phyloP scores from a whole-genome alignment of 2,888 invertebrate species.

The Zygaena filipendulae region DNA sequence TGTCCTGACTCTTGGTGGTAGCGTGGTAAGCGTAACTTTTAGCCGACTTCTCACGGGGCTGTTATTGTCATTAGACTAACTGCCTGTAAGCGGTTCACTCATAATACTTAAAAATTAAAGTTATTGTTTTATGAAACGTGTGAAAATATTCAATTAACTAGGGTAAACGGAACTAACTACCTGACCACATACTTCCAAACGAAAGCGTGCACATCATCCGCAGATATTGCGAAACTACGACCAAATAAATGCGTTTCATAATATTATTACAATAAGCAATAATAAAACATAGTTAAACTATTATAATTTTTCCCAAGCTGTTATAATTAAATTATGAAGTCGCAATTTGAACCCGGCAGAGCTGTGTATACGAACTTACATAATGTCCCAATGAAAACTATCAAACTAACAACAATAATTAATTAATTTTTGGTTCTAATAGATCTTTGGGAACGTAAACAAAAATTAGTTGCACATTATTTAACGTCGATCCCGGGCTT shows the following conservation, averaged over 20 bases:
- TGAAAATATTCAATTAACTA: conserved; percentile 66
- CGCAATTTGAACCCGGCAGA: no score
- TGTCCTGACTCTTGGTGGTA: no score
- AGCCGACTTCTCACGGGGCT: conserved; percentile 58
- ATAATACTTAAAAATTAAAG: conserved; percentile 63
- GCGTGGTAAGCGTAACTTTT: conserved; percentile 32
- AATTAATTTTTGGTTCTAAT: no score
- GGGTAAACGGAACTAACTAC: conserved; percentile 48
- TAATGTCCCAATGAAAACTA: no score
- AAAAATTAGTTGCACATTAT: conserved; percentile 51
- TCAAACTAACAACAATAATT: no score
- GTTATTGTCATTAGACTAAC: conserved; percentile 56
- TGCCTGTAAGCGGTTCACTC: conserved; percentile 55
- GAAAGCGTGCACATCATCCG: conserved; percentile 50
- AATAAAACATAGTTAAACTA: no score
- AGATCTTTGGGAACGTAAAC: no score
- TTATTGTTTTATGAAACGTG: conserved; percentile 61
- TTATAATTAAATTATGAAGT: no score
- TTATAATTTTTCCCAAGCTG: no score
- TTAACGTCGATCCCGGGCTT: conserved; percentile 36
- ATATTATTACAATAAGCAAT: no score
- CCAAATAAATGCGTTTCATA: no score
- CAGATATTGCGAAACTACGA: conserved; percentile 23
- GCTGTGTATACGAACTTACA: no score
- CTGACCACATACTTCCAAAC: conserved; percentile 31